These are phyloP conservation scores for Hestina assimilis DNA, from an alignment of 1,140 invertebrate genomes.

Conservation along the genomic window DNA sequence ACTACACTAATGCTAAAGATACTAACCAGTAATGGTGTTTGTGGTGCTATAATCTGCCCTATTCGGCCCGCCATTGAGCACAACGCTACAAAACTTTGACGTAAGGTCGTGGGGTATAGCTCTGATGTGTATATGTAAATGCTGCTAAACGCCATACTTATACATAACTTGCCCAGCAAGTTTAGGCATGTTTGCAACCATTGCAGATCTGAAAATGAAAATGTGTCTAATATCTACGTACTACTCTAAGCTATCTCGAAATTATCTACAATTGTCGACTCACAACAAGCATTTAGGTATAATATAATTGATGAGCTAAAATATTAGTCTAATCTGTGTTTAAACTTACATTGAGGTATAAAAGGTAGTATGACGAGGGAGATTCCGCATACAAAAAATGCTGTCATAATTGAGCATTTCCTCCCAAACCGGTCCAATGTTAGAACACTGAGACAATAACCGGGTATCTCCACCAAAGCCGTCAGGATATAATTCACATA, in stretches of 20 bases:
- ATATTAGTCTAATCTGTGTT: too few relatives aligned
- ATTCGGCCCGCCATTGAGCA: slow-evolving; percentile 85
- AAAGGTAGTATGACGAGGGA: slow-evolving; percentile 24
- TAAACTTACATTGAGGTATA: slow-evolving; percentile 51
- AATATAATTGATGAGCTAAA: too few relatives aligned
- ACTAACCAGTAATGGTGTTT: slow-evolving; percentile 79
- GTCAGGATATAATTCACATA: slow-evolving; percentile 28
- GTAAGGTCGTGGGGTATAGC: slow-evolving; percentile 84
- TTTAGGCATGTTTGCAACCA: slow-evolving; percentile 61
- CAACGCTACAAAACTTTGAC: slow-evolving; percentile 80
- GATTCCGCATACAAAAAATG: slow-evolving; percentile 23
- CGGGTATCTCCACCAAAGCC: slow-evolving; percentile 24
- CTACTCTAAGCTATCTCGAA: neutral
- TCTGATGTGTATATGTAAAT: slow-evolving; percentile 85
- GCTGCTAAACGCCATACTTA: slow-evolving; percentile 81
- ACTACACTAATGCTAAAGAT: too few relatives aligned
- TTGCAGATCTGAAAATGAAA: slow-evolving; percentile 39
- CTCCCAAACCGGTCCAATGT: slow-evolving; percentile 26
- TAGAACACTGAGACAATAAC: slow-evolving; percentile 21
- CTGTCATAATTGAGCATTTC: slow-evolving; percentile 19
- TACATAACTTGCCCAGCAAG: slow-evolving; percentile 81
- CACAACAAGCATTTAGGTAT: too few relatives aligned
- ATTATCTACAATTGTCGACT: too few relatives aligned
- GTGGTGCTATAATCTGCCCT: slow-evolving; percentile 83
- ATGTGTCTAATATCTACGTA: slow-evolving; percentile 32